Evolutionary conservation across 23 tunicate species (phyloP).

Genomic region (Halocynthia roretzi): DNA sequence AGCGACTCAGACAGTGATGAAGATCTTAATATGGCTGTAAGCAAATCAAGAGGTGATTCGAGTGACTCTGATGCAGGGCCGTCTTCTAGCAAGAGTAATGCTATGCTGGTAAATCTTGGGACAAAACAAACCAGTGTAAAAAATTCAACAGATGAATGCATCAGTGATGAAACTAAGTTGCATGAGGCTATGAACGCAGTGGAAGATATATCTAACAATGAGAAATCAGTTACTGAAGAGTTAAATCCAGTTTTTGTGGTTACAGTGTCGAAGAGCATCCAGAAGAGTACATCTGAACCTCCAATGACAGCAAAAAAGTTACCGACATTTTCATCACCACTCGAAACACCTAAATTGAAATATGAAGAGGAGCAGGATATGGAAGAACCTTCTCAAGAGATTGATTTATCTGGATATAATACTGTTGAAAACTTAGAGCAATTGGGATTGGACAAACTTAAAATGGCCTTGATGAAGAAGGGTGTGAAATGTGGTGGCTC

Average conservation of each 20-base stretch:
- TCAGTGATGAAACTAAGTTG: neutral
- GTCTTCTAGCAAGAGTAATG: neutral
- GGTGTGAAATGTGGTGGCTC: slow-evolving; percentile 12
- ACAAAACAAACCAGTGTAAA: neutral
- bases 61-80: neutral
- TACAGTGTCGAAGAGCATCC: too few species aligned
- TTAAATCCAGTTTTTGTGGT: neutral
- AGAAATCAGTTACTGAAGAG: neutral
- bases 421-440: neutral
- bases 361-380: too few species aligned
- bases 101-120: neutral
- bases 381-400: neutral
- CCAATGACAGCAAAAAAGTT: too few species aligned
- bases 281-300: too few species aligned
- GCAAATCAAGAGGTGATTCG: neutral
- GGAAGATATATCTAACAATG: neutral
- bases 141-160: neutral
- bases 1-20: slow-evolving; percentile 29
- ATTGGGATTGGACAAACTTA: neutral
- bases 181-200: neutral
- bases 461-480: neutral
- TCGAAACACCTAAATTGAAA: too few species aligned
- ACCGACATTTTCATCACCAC: too few species aligned
- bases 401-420: neutral
- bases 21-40: neutral